Evolutionary conservation across 2,888 invertebrate genomes (phyloP), one percentile per base, ranked within the genome.

Genomic region (Melanostoma scalare): DNA sequence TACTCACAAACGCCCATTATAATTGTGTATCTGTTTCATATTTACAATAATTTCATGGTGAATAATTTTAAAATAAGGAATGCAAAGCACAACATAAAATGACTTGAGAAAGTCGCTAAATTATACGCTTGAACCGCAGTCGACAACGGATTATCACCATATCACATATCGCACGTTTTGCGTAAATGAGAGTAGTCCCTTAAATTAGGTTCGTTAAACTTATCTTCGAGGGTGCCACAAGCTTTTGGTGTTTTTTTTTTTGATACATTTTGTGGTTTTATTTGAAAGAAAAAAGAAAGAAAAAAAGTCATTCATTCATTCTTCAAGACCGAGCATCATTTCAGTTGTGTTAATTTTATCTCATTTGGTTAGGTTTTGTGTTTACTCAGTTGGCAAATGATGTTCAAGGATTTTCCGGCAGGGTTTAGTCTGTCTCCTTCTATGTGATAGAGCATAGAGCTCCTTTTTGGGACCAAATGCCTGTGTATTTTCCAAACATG

Each of bases 151-250:
- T 73, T 48, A 71, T 63, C 61, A 9, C 46, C 48, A 50, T 63
- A 38, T 50, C 48, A 63, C 80, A 55, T 48, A 76, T 60, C 76
- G 65, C 55, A 67, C 36, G 52, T 63, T 65, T 61, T 46, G 73
- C 68, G 60, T 36, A 68, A 76, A 76, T 61, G 81, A 75, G 75
- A 48, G 46, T 65, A 63, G 30, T 61, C 55, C 61, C 69, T 44
- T 44, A 71, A 79, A 84, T 84, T 79, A 84, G 84, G 79, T 79
- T 84, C 84, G 84, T 84, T 79, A 84, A 71, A 84, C 74, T 79
- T 79, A 84, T 84, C 78, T 20, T 71, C 58, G 68, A 48, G 65
- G 50, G 67, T 52, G 58, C 58, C 60, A 74, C 71, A 65, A 46
- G 69, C 38, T 48, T 63, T 63, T 46, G n/a, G 44, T 35, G n/a